These are phyloP conservation scores for Arothron firmamentum DNA, from an alignment of 2,113 vertebrate genomes.

Conservation along the genomic window DNA sequence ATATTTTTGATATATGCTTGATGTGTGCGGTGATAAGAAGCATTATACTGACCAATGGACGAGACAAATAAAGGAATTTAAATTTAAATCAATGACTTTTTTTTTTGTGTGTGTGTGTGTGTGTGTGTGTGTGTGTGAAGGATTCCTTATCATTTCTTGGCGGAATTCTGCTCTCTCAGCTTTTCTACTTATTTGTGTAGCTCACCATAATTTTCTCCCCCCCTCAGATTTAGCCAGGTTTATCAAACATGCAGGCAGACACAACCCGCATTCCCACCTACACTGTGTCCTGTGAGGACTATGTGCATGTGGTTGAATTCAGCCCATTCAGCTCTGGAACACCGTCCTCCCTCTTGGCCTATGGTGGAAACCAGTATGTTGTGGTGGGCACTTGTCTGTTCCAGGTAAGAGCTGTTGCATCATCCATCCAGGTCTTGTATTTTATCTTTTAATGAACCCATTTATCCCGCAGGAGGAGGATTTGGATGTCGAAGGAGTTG, in stretches of 20 bases:
- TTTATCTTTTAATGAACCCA: neutral
- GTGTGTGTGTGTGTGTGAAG: no score
- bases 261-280: constrained; percentile 78
- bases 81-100: no score
- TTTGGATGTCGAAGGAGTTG: constrained; percentile 83
- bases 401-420: constrained; percentile 75
- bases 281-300: constrained; percentile 88
- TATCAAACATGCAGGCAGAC: constrained; percentile 83
- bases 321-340: constrained; percentile 86
- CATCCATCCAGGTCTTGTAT: neutral
- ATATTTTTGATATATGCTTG: no score
- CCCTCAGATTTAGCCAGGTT: neutral
- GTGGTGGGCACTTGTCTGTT: constrained; percentile 87
- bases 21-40: no score
- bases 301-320: constrained; percentile 93
- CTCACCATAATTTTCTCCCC: no score
- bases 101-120: no score
- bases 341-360: constrained; percentile 84
- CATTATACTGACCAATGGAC: no score
- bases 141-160: no score
- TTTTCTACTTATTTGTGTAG: no score
- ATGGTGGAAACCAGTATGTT: constrained; percentile 88
- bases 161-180: no score
- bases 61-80: no score
- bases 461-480: constrained; percentile 84